Conservation (phyloP, 2,888 invertebrate genomes). For the Tineola bisselliella region DNA sequence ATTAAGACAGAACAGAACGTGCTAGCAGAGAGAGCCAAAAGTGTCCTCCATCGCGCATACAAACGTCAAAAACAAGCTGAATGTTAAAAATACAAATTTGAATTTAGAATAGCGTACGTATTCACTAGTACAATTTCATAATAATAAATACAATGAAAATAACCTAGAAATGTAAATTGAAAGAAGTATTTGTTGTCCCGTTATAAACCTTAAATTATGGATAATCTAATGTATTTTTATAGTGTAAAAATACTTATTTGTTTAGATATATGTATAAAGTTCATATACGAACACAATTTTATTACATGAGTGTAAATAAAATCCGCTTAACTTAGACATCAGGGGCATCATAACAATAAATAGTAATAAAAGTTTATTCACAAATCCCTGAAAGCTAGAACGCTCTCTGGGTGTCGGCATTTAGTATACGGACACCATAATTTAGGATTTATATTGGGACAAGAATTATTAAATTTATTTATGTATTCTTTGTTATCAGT, state of each 20-base stretch:
- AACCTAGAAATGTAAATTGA: too few species aligned
- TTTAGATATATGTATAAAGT: too few species aligned
- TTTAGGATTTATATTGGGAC: background rate
- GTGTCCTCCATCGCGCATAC: background rate
- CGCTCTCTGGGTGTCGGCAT: slow-evolving; percentile 6
- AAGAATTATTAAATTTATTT: background rate
- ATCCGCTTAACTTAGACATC: slow-evolving; percentile 10
- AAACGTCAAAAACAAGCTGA: too few species aligned
- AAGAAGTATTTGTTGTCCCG: too few species aligned
- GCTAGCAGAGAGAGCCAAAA: background rate
- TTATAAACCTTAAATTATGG: too few species aligned
- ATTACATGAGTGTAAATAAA: slow-evolving; percentile 1
- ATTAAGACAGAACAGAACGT: background rate
- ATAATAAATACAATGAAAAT: too few species aligned
- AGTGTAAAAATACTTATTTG: too few species aligned
- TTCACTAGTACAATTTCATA: too few species aligned
- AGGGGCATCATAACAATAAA: slow-evolving; percentile 10
- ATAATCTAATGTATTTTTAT: too few species aligned
- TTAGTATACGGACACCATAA: background rate
- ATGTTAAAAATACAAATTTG: too few species aligned
- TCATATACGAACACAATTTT: background rate
- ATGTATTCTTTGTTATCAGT: too few species aligned
- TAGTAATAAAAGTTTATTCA: slow-evolving; percentile 5
- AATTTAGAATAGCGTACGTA: too few species aligned
- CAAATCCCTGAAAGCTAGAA: slow-evolving; percentile 11